Base-by-base conservation (phyloP, 2,113 vertebrate genomes). In the Catagonus wagneri region DNA sequence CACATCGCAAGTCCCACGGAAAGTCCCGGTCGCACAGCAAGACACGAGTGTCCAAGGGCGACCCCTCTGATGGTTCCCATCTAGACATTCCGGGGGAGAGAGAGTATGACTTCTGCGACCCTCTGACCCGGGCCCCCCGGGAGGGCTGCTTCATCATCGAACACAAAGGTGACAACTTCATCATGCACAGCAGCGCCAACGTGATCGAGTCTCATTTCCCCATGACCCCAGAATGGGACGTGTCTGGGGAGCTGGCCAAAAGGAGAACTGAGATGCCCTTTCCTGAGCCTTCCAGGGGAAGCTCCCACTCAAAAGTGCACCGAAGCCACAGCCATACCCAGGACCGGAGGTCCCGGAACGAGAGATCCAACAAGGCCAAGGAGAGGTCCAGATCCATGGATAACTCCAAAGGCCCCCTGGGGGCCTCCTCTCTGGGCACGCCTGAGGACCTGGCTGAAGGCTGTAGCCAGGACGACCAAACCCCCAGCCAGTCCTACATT, bases 321-420 rank as follows among this genome's bases (percentile, higher is more conserved):
- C 99, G 99, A 97, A 99, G 99, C 92, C 99, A 99, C 98, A 99
- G 99, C 98, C 99, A 99, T 98, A 99, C 99, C 7, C 99, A 99
- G 97, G 99, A 99, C 97, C 99, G 99, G 97, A 99, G 99, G 97
- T 99, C 99, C 0, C 98, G 99, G 56, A 99, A 99, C 3, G 99
- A 99, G 98, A 98, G 99, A 78, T 99, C 99, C 39, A 99, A 98
- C 98, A 99, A 99, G 98, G 99, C 99, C 98, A 99, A 99, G 99
- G 99, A 99, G 97, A 98, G 99, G 63, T 99, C 99, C 87, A 98
- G 99, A 88, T 99, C 99, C 2, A 99, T 99, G 99, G 99, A 99
- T 97, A 99, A 99, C 96, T 99, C 99, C 74, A 99, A 99, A 96
- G 99, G 99, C 61, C 99, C 99, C 13, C 98, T 99, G 66, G 99